phyloP scores from a whole-genome alignment of 2,797 vertebrate genomes.

The Helostoma temminkii region DNA sequence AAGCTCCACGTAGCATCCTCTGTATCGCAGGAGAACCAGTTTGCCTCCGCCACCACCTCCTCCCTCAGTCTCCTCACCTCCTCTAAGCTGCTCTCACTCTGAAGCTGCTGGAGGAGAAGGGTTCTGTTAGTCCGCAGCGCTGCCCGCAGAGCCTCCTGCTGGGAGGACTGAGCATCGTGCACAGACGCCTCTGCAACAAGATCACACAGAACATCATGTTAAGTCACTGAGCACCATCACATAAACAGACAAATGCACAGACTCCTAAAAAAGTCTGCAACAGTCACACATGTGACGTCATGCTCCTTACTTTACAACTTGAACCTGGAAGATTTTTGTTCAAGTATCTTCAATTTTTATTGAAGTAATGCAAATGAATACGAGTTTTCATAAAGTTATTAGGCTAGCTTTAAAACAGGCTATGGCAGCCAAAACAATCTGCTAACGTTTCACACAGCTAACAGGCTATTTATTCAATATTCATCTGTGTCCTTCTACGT shows the following conservation, averaged over 20 bases:
- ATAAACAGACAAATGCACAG: too few relatives aligned
- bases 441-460: not conserved
- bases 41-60: slow-evolving; percentile 27
- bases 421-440: too few relatives aligned
- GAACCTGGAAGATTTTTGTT: too few relatives aligned
- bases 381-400: not conserved
- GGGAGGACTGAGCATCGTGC: slow-evolving; percentile 67
- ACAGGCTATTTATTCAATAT: not conserved
- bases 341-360: too few relatives aligned
- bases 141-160: slow-evolving; percentile 77
- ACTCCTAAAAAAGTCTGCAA: not conserved
- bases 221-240: too few relatives aligned
- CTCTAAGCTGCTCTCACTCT: slow-evolving; percentile 62
- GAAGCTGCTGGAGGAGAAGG: slow-evolving; percentile 78
- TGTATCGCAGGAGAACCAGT: slow-evolving; percentile 72
- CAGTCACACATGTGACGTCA: too few relatives aligned
- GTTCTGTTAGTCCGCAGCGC: slow-evolving; percentile 82
- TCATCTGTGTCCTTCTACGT: not conserved
- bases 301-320: too few relatives aligned
- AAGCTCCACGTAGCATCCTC: slow-evolving; percentile 87
- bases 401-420: not conserved
- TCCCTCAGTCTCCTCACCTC: slow-evolving; percentile 62
- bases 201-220: slow-evolving; percentile 15
- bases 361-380: not conserved
- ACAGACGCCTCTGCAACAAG: slow-evolving; percentile 69